A percentile compares a stretch with the other conserved stretches of the same genome.
Evolutionary conservation across 2,888 invertebrate species (phyloP).

Genomic region (Malthinus seriepunctatus): DNA sequence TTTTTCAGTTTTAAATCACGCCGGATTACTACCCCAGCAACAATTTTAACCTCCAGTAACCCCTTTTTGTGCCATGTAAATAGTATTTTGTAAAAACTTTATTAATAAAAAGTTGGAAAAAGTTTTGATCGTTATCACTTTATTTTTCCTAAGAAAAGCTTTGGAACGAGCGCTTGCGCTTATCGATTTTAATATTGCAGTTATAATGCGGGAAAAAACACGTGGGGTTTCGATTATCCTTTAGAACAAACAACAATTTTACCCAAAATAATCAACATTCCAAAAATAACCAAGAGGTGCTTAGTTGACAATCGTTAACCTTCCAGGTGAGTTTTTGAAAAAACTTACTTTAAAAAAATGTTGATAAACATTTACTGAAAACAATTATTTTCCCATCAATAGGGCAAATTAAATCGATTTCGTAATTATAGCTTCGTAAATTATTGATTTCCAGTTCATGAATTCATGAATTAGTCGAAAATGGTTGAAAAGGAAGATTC

Average conservation of each 20-base stretch:
- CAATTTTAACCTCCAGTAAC: background rate
- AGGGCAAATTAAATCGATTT: conserved; percentile 1
- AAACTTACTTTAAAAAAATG: too few relatives aligned
- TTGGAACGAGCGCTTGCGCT: conserved; percentile 32
- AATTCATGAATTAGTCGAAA: background rate
- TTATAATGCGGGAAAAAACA: conserved; percentile 33
- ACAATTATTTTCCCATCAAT: too few relatives aligned
- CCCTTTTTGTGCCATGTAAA: background rate
- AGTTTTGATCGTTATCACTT: background rate
- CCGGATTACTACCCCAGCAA: conserved; percentile 58
- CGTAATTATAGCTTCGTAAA: background rate
- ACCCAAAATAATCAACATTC: too few relatives aligned
- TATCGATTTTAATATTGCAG: conserved; percentile 32
- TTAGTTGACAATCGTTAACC: background rate
- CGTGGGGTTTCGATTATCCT: conserved; percentile 21
- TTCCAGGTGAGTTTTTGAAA: background rate
- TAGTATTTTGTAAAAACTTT: background rate
- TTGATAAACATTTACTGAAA: too few relatives aligned
- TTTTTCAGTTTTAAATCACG: conserved; percentile 66
- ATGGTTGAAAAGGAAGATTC: conserved; percentile 38
- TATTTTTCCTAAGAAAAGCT: background rate
- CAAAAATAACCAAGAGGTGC: too few relatives aligned
- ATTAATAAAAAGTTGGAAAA: background rate
- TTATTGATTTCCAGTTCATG: background rate
- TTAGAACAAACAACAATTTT: conserved; percentile 17